These are phyloP conservation scores for Protonibea diacanthus DNA, from an alignment of 2,797 vertebrate genomes.

Conservation along the genomic window DNA sequence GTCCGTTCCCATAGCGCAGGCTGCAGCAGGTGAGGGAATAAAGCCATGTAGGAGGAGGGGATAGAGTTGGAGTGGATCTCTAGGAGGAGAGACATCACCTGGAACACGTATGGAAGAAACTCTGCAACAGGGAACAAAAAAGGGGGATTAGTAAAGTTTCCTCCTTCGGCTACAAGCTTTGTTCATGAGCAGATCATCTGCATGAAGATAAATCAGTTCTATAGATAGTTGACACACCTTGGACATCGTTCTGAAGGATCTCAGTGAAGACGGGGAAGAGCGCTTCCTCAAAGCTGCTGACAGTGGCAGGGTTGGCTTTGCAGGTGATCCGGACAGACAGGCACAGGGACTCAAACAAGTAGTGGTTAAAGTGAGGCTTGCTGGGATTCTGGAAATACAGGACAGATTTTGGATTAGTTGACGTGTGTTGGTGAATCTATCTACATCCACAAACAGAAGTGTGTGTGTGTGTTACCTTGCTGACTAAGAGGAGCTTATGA, in stretches of 20 bases:
- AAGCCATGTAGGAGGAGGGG: constrained; percentile 94
- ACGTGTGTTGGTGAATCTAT: too few species aligned
- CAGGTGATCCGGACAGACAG: constrained; percentile 97
- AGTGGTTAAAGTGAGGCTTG: constrained; percentile 99
- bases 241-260: constrained; percentile 97
- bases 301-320: constrained; percentile 92
- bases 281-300: constrained; percentile 96
- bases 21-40: constrained; percentile 98
- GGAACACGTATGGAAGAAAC: constrained; percentile 98
- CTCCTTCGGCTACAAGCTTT: background rate
- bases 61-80: constrained; percentile 96
- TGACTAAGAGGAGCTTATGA: constrained; percentile 96
- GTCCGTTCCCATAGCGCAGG: constrained; percentile 96
- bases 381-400: constrained; percentile 92
- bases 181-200: background rate
- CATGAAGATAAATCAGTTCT: background rate
- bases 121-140: constrained; percentile 82
- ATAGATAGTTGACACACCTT: constrained; percentile 85
- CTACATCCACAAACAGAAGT: too few species aligned
- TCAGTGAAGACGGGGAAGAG: constrained; percentile 98
- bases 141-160: constrained; percentile 1
- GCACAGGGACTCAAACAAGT: constrained; percentile 98
- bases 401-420: background rate
- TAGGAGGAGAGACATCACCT: constrained; percentile 99
- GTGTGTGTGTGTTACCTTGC: constrained; percentile 89